Evolutionary conservation across 1,140 invertebrate genomes (phyloP).

Genomic region (Ceratitis capitata): DNA sequence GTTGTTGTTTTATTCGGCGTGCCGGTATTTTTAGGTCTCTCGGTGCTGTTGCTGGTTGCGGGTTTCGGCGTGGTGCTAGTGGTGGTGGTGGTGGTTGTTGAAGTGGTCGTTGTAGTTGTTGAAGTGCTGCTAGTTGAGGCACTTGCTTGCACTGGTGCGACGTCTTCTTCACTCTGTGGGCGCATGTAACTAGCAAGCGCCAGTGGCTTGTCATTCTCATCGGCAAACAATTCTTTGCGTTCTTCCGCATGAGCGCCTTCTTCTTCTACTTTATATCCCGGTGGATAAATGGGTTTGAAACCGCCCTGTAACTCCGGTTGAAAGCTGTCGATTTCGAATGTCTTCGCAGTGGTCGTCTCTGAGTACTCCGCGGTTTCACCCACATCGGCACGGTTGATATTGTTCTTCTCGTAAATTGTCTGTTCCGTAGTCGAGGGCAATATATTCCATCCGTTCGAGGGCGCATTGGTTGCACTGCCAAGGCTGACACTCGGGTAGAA

Average conservation of each 20-base stretch:
- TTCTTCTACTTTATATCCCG: constrained; percentile 52
- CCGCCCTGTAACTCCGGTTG: constrained; percentile 76
- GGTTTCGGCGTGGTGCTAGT: constrained; percentile 45
- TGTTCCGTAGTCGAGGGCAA: constrained; percentile 64
- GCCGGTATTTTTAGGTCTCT: constrained; percentile 27
- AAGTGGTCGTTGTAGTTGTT: constrained; percentile 45
- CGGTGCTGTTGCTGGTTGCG: not conserved
- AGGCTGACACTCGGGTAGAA: constrained; percentile 75
- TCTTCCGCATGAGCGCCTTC: constrained; percentile 41
- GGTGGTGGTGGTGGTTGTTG: constrained; percentile 42
- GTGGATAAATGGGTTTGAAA: constrained; percentile 74
- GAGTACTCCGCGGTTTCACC: constrained; percentile 49
- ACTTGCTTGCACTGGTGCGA: not conserved
- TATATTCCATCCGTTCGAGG: constrained; percentile 73
- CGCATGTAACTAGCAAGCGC: constrained; percentile 48
- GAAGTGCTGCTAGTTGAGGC: constrained; percentile 39
- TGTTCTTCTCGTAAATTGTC: constrained; percentile 56
- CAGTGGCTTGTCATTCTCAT: constrained; percentile 48
- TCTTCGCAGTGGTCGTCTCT: constrained; percentile 49
- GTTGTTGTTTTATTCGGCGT: constrained; percentile 45
- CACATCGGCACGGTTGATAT: constrained; percentile 57
- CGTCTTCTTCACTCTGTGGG: constrained; percentile 15
- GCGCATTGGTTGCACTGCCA: constrained; percentile 60
- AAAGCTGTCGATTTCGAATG: constrained; percentile 75
- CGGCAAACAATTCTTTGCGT: constrained; percentile 40